These are phyloP conservation scores for Alentia gelatinosa DNA, from an alignment of 2,888 invertebrate genomes.

Conservation along the genomic window DNA sequence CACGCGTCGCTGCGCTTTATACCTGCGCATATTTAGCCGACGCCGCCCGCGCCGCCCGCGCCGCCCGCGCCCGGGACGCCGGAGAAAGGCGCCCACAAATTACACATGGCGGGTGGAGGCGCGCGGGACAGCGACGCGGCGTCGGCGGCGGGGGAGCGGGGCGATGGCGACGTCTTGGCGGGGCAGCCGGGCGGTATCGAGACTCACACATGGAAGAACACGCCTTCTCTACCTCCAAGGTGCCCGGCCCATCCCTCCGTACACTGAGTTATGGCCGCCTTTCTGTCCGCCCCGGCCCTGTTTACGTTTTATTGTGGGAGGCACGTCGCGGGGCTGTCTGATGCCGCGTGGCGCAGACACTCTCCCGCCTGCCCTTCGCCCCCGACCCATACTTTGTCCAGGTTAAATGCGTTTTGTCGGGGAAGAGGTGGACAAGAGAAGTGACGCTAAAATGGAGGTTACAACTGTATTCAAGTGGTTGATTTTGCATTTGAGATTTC, in stretches of 20 bases:
- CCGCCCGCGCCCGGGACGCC: not conserved
- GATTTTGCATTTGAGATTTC: too few species aligned
- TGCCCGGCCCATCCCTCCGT: not conserved
- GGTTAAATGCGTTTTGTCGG: too few species aligned
- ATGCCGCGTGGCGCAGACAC: too few species aligned
- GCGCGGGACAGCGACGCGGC: not conserved
- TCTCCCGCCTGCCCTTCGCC: too few species aligned
- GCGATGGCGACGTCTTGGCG: not conserved
- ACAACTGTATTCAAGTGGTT: too few species aligned
- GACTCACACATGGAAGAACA: not conserved
- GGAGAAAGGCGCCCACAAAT: not conserved
- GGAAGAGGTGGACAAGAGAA: too few species aligned
- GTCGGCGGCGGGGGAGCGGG: not conserved
- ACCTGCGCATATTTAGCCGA: slow-evolving; percentile 47
- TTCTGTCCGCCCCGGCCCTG: not conserved
- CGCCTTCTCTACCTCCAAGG: not conserved
- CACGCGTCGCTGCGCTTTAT: slow-evolving; percentile 23
- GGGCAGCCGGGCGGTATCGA: not conserved
- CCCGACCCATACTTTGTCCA: too few species aligned
- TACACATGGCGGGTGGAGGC: not conserved
- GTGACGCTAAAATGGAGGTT: too few species aligned
- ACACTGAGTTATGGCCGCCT: not conserved
- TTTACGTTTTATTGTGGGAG: not conserved
- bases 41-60: not conserved
- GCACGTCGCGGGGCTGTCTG: too few species aligned